A percentile compares a stretch with the other conserved stretches of the same genome.
phyloP scores from a whole-genome alignment of 2,113 vertebrate species.

The Syngnathus floridae region DNA sequence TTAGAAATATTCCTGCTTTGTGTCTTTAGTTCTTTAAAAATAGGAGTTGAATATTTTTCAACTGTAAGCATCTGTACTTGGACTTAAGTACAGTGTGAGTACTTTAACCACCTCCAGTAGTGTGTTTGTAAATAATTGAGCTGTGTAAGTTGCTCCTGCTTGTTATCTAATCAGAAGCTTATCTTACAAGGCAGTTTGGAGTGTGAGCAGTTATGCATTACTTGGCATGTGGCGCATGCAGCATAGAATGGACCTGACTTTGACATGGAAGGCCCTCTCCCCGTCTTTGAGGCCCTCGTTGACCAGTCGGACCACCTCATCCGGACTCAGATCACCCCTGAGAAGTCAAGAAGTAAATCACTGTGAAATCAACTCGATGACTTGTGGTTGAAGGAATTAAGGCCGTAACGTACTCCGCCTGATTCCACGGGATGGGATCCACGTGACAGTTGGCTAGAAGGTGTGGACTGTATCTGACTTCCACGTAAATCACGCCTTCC shows the following conservation, averaged over 20 bases:
- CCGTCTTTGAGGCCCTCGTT: slow-evolving; percentile 83
- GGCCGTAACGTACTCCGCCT: slow-evolving; percentile 74
- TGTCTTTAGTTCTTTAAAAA: not conserved
- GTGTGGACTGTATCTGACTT: slow-evolving; percentile 91
- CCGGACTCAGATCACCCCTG: slow-evolving; percentile 90
- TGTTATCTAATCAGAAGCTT: slow-evolving; percentile 15
- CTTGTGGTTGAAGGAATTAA: not conserved
- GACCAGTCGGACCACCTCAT: slow-evolving; percentile 85
- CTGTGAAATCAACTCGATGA: not conserved
- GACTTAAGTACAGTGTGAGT: not conserved
- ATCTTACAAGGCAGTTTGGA: slow-evolving; percentile 33
- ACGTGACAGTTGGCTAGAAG: slow-evolving; percentile 83
- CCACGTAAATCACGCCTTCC: slow-evolving; percentile 83
- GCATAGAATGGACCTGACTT: slow-evolving; percentile 98
- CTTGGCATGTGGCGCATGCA: slow-evolving; percentile 96
- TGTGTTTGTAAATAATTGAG: not conserved
- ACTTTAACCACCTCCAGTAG: not conserved
- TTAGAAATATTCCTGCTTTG: too few species aligned
- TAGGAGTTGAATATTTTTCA: not conserved
- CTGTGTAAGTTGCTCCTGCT: not conserved
- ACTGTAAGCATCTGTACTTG: not conserved
- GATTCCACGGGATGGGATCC: slow-evolving; percentile 82
- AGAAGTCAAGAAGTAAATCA: not conserved
- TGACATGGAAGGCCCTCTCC: slow-evolving; percentile 81
- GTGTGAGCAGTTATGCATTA: slow-evolving; percentile 75